Conservation (phyloP, 2,888 invertebrate species). For the Coenonympha arcania region DNA sequence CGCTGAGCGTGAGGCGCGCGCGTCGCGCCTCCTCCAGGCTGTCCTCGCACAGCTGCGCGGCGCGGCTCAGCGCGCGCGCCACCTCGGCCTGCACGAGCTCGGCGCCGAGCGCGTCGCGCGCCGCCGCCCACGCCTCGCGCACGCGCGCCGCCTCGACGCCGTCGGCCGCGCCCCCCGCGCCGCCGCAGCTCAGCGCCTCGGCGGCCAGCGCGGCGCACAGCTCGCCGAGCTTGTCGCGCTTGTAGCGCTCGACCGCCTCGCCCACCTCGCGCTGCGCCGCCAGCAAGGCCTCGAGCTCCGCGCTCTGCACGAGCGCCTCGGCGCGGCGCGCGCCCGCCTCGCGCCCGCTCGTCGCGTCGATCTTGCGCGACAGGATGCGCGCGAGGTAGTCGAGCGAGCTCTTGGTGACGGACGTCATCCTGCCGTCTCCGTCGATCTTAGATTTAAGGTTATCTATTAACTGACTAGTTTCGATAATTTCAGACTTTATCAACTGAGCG, state of each 20-base stretch:
- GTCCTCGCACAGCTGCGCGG: constrained; percentile 79
- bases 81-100: constrained; percentile 86
- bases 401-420: constrained; percentile 52
- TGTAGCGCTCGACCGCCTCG: constrained; percentile 77
- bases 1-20: constrained; percentile 77
- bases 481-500: constrained; percentile 77
- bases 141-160: constrained; percentile 78
- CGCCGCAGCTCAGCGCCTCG: constrained; percentile 78
- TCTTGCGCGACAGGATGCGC: constrained; percentile 81
- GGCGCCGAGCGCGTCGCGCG: constrained; percentile 82
- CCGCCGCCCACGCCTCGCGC: constrained; percentile 82
- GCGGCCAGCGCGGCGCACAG: constrained; percentile 80
- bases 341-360: constrained; percentile 61
- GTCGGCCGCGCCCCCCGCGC: constrained; percentile 59
- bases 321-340: constrained; percentile 46
- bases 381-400: constrained; percentile 80
- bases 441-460: constrained; percentile 81
- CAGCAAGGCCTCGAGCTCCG: constrained; percentile 68
- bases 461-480: constrained; percentile 84
- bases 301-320: constrained; percentile 58
- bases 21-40: constrained; percentile 71
- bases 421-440: constrained; percentile 75
- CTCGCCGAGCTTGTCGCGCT: constrained; percentile 79
- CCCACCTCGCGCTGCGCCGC: constrained; percentile 76
- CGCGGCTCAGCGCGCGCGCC: constrained; percentile 80